Percentiles rank a stretch among this genome's conserved stretches.
These are phyloP conservation scores for Percina caprodes DNA, from an alignment of 2,113 vertebrate genomes.

Conservation along the genomic window DNA sequence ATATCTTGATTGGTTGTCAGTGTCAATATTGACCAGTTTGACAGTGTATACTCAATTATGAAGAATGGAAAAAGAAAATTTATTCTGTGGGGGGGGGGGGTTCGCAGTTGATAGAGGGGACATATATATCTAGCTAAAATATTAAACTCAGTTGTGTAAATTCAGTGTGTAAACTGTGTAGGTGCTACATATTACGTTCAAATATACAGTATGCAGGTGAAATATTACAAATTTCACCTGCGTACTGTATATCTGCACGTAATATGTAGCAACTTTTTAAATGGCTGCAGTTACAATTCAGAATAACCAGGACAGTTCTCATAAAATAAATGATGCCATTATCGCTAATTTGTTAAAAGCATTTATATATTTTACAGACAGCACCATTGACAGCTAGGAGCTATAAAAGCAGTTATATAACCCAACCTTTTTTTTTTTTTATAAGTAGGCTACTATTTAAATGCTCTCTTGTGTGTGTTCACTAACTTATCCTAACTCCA, in stretches of 20 bases:
- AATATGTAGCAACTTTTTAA: neutral
- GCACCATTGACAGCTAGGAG: neutral
- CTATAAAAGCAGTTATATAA: slow-evolving; percentile 14
- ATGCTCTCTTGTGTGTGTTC: slow-evolving; percentile 9
- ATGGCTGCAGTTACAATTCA: neutral
- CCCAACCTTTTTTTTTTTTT: slow-evolving; percentile 8
- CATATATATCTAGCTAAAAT: neutral
- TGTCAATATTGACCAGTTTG: slow-evolving; percentile 9
- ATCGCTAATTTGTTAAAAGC: neutral
- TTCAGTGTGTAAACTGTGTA: too few relatives aligned
- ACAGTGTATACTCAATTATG: slow-evolving; percentile 1
- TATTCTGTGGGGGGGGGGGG: neutral
- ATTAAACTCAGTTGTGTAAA: neutral
- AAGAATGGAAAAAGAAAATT: neutral
- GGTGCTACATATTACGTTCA: too few relatives aligned
- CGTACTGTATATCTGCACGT: too few relatives aligned
- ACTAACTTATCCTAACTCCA: slow-evolving; percentile 18
- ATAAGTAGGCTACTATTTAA: slow-evolving; percentile 28
- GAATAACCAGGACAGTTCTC: neutral
- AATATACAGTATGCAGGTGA: too few relatives aligned
- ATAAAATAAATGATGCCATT: neutral
- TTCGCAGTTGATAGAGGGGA: too few relatives aligned
- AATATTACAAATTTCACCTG: too few relatives aligned
- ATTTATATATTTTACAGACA: neutral
- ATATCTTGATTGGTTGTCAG: neutral